A percentile compares a stretch with the other conserved stretches of the same genome.
Evolutionary conservation across 2,797 vertebrate genomes (phyloP).

Genomic region (Pseudotriccus pelzelni): DNA sequence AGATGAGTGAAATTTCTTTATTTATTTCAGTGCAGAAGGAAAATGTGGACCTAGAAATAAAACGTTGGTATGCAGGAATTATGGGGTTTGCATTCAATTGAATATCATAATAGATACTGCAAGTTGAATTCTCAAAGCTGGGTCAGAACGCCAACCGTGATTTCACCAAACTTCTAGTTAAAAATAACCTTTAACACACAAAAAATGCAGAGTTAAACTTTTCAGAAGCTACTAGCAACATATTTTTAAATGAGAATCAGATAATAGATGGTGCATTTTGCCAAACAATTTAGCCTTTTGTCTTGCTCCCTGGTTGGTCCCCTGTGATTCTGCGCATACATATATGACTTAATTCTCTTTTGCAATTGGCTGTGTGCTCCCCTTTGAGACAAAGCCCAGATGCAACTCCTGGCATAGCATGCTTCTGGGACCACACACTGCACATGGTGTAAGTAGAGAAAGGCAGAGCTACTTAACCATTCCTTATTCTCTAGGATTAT

Average conservation of each 20-base stretch:
- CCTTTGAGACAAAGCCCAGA: neutral
- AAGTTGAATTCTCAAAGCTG: neutral
- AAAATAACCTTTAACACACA: neutral
- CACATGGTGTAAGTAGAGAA: rapidly evolving
- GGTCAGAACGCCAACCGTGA: neutral
- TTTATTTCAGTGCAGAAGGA: neutral
- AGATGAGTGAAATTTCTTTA: neutral
- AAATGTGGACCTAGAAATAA: neutral
- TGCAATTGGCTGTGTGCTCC: neutral
- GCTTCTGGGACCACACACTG: neutral
- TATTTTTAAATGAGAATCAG: neutral
- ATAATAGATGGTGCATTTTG: neutral
- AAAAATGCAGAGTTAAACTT: neutral
- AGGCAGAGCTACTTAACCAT: neutral
- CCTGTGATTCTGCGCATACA: neutral
- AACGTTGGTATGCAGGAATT: neutral
- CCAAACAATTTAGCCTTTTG: neutral
- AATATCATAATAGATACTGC: neutral
- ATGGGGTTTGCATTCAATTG: neutral
- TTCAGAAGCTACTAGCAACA: neutral
- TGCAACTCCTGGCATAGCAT: neutral
- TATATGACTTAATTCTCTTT: neutral
- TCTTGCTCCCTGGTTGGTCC: neutral
- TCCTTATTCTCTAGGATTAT: neutral
- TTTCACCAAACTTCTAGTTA: neutral